Evolutionary conservation across 1,140 invertebrate species (phyloP).

Genomic region (Drosophila sp.): DNA sequence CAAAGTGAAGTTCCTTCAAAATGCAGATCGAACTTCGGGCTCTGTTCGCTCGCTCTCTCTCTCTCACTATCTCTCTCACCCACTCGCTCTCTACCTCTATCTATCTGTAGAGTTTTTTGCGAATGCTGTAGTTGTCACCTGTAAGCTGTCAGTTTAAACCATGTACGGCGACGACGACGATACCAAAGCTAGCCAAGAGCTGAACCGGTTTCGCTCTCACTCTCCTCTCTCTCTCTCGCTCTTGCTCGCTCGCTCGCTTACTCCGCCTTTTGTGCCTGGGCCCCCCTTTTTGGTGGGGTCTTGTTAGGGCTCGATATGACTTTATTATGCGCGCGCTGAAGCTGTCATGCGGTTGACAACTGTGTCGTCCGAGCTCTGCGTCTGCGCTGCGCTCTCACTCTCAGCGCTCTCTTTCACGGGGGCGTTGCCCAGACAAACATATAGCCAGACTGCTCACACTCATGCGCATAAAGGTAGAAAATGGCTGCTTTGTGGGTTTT

Average conservation of each 20-base stretch:
- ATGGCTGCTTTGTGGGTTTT: constrained; percentile 68
- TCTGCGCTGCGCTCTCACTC: constrained; percentile 49
- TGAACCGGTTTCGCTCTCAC: constrained; percentile 44
- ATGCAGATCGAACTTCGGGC: constrained; percentile 16
- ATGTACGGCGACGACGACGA: background rate
- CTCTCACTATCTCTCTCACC: background rate
- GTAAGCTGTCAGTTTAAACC: constrained; percentile 43
- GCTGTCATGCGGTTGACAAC: constrained; percentile 80
- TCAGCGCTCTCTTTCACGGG: constrained; percentile 25
- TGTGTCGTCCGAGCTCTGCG: constrained; percentile 65
- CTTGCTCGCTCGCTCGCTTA: constrained; percentile 32
- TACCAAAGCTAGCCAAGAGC: constrained; percentile 10
- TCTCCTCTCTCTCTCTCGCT: background rate
- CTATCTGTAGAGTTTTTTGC: background rate
- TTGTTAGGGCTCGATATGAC: constrained; percentile 78
- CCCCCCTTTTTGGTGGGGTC: constrained; percentile 38
- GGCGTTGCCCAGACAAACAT: constrained; percentile 49
- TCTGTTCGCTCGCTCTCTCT: constrained; percentile 35
- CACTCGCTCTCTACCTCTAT: too few species aligned
- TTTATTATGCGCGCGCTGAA: constrained; percentile 76
- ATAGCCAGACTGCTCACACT: constrained; percentile 47
- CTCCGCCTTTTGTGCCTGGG: constrained; percentile 41
- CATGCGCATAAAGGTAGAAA: constrained; percentile 43
- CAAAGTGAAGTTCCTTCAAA: constrained; percentile 20
- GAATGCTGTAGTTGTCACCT: constrained; percentile 22